Evolutionary conservation across 2,113 vertebrate species (phyloP).

Genomic region (Ammodytes dubius): DNA sequence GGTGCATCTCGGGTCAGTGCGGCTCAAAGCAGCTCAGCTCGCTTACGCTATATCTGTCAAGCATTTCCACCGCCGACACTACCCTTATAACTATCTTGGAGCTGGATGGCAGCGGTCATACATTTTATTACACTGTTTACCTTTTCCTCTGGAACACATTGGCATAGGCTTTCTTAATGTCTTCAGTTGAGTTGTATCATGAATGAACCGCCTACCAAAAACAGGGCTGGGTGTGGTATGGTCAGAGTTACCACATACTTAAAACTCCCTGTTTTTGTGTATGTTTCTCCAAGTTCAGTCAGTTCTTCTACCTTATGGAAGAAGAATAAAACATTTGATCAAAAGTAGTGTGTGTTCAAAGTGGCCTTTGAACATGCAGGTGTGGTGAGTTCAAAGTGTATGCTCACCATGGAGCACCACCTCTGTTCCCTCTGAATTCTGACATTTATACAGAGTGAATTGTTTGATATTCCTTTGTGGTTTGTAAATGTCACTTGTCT

Average conservation of each 20-base stretch:
- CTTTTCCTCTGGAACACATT: background rate
- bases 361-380: conserved; percentile 33
- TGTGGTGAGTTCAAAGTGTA: conserved; percentile 38
- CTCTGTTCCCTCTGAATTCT: conserved; percentile 27
- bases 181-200: background rate
- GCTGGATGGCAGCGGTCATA: background rate
- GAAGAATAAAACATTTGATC: conserved; percentile 21
- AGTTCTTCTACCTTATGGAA: background rate
- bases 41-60: too few relatives aligned
- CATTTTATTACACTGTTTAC: background rate
- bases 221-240: background rate
- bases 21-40: too few relatives aligned
- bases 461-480: background rate
- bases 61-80: too few relatives aligned
- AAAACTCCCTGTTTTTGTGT: background rate
- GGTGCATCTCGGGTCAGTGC: too few relatives aligned
- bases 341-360: conserved; percentile 9
- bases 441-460: background rate
- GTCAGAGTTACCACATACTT: background rate
- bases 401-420: background rate
- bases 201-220: background rate
- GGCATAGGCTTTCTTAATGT: background rate
- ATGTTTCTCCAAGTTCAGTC: background rate
- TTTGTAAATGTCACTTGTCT: background rate
- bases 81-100: background rate